phyloP scores from a whole-genome alignment of 2,113 vertebrate species.

The Rhipidura dahli region DNA sequence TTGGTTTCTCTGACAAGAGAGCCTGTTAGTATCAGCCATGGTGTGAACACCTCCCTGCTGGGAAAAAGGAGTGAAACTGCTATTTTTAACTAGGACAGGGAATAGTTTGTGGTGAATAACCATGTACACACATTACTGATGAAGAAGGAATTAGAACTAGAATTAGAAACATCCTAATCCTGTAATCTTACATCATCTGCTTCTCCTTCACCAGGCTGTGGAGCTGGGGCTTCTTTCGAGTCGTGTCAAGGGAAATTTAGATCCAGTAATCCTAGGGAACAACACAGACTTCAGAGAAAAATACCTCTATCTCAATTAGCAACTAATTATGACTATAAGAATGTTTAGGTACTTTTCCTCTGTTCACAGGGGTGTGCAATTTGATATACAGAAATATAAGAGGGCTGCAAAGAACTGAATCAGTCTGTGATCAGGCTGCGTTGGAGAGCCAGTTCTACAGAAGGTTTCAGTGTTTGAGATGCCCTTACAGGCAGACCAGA shows the following conservation, averaged over 20 bases:
- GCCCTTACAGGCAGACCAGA: not conserved
- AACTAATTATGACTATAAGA: not conserved
- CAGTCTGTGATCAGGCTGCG: not conserved
- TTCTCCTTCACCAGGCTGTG: not conserved
- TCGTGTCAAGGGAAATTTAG: not conserved
- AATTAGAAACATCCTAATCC: not conserved
- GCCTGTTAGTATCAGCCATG: not conserved
- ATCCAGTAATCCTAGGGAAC: not conserved
- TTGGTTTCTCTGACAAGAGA: not conserved
- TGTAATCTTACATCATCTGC: not conserved
- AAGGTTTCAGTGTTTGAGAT: not conserved
- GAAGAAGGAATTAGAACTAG: slow-evolving; percentile 24
- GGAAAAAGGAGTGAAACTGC: not conserved
- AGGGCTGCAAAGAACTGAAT: not conserved
- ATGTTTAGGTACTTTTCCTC: not conserved
- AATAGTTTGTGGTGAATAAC: not conserved
- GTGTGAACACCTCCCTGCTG: not conserved
- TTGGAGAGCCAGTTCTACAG: not conserved
- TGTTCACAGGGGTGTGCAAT: not conserved
- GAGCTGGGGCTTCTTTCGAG: not conserved
- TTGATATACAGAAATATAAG: not conserved
- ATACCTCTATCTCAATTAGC: not conserved
- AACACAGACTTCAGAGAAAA: not conserved
- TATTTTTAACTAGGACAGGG: not conserved
- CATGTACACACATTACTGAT: not conserved